A percentile compares a stretch with the other conserved stretches of the same genome.
Conservation (phyloP, 2,797 vertebrate genomes). For the Zonotrichia albicollis region DNA sequence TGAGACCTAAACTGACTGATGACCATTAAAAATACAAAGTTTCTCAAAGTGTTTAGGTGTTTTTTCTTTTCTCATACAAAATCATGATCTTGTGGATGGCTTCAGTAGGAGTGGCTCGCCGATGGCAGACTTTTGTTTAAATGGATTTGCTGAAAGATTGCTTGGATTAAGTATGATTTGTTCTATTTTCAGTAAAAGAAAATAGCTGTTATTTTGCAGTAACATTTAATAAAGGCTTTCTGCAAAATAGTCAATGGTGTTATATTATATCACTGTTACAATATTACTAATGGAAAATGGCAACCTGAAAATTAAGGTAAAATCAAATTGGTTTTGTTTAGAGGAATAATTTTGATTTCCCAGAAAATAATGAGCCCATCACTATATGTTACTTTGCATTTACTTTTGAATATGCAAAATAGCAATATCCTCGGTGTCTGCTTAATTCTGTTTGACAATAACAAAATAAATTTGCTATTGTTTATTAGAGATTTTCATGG, state of each 20-base stretch:
- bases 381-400: slow-evolving; percentile 42
- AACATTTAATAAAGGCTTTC: slow-evolving; percentile 48
- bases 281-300: slow-evolving; percentile 58
- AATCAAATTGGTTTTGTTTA: slow-evolving; percentile 63
- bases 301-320: slow-evolving; percentile 50
- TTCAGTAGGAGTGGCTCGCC: not conserved
- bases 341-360: slow-evolving; percentile 66
- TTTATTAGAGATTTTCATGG: slow-evolving; percentile 67
- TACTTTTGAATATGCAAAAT: slow-evolving; percentile 63
- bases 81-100: not conserved
- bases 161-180: slow-evolving; percentile 26
- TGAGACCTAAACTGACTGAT: not conserved
- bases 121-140: not conserved
- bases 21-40: not conserved
- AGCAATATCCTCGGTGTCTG: slow-evolving; percentile 43
- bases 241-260: not conserved
- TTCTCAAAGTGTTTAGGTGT: not conserved
- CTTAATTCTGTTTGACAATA: slow-evolving; percentile 71
- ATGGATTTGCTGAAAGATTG: slow-evolving; percentile 28
- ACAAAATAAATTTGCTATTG: slow-evolving; percentile 71
- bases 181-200: slow-evolving; percentile 46
- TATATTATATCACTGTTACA: slow-evolving; percentile 47
- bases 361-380: slow-evolving; percentile 57
- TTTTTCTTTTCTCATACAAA: not conserved
- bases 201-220: slow-evolving; percentile 58